Conservation (phyloP, 2,797 vertebrate genomes). For the Danio kyathit region DNA sequence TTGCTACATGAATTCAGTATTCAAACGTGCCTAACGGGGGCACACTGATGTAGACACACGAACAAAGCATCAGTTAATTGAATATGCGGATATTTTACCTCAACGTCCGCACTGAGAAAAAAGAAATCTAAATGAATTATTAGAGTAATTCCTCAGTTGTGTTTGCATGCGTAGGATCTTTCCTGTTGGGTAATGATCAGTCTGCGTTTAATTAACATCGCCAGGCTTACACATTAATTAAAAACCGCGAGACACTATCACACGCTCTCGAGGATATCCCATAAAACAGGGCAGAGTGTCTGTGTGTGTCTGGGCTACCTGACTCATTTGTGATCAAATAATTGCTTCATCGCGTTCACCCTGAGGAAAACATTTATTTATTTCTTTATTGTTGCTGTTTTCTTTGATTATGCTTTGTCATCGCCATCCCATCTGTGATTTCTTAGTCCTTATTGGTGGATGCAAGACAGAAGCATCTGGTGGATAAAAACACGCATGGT, state of each 20-base stretch:
- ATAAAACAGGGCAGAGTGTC: slow-evolving; percentile 44
- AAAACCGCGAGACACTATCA: slow-evolving; percentile 72
- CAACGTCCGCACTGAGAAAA: too few relatives aligned
- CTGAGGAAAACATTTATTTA: neutral
- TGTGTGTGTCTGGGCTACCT: slow-evolving; percentile 34
- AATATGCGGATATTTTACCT: too few relatives aligned
- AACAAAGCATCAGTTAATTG: too few relatives aligned
- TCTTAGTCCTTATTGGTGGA: slow-evolving; percentile 12
- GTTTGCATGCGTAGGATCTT: slow-evolving; percentile 50
- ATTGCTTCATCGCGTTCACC: slow-evolving; percentile 55
- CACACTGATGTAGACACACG: too few relatives aligned
- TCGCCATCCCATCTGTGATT: slow-evolving; percentile 35
- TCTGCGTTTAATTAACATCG: slow-evolving; percentile 80
- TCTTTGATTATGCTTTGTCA: slow-evolving; percentile 53
- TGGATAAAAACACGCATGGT: neutral
- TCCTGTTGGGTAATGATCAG: slow-evolving; percentile 67
- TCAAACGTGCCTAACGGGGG: too few relatives aligned
- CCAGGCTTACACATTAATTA: slow-evolving; percentile 79
- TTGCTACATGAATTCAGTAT: too few relatives aligned
- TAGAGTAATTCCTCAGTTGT: neutral
- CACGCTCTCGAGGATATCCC: slow-evolving; percentile 66
- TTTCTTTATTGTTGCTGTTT: neutral
- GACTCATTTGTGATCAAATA: slow-evolving; percentile 55
- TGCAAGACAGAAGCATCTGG: slow-evolving; percentile 7
- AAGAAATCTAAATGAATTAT: neutral